Conservation (phyloP, 2,888 invertebrate genomes). For the Polyploca ridens region DNA sequence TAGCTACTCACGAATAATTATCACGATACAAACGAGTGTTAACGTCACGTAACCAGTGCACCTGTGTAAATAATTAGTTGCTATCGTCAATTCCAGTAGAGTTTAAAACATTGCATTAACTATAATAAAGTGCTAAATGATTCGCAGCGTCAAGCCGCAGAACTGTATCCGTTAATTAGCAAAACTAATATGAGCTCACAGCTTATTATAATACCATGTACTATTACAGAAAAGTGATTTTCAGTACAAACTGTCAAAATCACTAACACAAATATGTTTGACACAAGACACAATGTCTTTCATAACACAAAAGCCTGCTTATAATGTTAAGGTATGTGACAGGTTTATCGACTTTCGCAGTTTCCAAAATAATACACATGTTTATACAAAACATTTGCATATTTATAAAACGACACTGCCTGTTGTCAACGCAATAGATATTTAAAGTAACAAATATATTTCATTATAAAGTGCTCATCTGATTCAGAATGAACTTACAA, state of each 20-base stretch:
- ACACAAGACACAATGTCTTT: not conserved
- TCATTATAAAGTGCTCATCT: not conserved
- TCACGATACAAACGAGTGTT: conserved; percentile 5
- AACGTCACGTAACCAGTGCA: conserved; percentile 13
- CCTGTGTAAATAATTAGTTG: conserved; percentile 13
- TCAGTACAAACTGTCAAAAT: not conserved
- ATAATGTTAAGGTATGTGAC: not conserved
- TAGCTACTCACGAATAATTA: conserved; percentile 2
- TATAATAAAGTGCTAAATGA: not conserved
- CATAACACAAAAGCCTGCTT: not conserved
- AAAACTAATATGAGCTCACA: not conserved
- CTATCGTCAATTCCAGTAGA: conserved; percentile 17
- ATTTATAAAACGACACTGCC: not conserved
- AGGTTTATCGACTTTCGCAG: not conserved
- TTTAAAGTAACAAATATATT: not conserved
- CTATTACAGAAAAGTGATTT: too few relatives aligned
- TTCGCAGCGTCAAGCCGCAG: not conserved
- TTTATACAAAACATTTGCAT: not conserved
- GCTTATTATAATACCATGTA: not conserved
- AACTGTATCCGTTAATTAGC: not conserved
- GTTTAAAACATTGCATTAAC: conserved; percentile 10
- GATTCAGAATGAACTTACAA: not conserved
- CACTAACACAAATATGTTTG: not conserved
- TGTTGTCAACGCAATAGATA: conserved; percentile 1
- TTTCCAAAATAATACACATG: not conserved